Evolutionary conservation across 2,113 vertebrate species (phyloP), one percentile per base, ranked within the genome.

Genomic region (Semicossyphus pulcher): DNA sequence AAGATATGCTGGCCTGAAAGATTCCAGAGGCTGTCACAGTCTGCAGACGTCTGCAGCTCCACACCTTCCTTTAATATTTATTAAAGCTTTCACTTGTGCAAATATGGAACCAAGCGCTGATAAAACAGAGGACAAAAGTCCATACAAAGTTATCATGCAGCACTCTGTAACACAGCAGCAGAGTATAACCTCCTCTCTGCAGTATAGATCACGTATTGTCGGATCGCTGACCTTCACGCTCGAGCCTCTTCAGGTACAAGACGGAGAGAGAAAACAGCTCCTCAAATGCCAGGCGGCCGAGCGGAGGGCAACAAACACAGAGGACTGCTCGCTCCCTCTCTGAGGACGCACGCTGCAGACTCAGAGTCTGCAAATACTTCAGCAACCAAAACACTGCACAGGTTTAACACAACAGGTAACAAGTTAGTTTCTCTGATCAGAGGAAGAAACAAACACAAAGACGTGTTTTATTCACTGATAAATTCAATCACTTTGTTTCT

Each of bases 41-140:
- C 4, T n/a, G 14, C 15, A 45, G 12, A 21, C 1, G 8, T 48
- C 44, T 45, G 39, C 39, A 21, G 31, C 51, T 45, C 39, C 37
- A 65, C 29, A 59, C 45, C 21, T 7, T 67, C 28, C 51, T 45
- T 16, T 31, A 26, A 39, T 64, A 73, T 48, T 63, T 10, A 73
- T n/a, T 63, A 42, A 18, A 32, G 15, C 26, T 51, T n/a, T 65
- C 44, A 29, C 7, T 18, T n/a, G 20, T 53, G 18, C 18, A 64
- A 57, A 48, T 49, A 15, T 48, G 71, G 3, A 20, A 14, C n/a
- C 1, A 54, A 49, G 64, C 7, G 26, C 34, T 34, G 37, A 52
- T 18, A 45, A 34, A 51, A 23, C 7, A 20, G 32, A 61, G 20
- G 21, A 44, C 36, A 28, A 21, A 63, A 52, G 36, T 32, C 7